phyloP scores from a whole-genome alignment of 2,113 vertebrate species.

The Ovis canadensis region DNA sequence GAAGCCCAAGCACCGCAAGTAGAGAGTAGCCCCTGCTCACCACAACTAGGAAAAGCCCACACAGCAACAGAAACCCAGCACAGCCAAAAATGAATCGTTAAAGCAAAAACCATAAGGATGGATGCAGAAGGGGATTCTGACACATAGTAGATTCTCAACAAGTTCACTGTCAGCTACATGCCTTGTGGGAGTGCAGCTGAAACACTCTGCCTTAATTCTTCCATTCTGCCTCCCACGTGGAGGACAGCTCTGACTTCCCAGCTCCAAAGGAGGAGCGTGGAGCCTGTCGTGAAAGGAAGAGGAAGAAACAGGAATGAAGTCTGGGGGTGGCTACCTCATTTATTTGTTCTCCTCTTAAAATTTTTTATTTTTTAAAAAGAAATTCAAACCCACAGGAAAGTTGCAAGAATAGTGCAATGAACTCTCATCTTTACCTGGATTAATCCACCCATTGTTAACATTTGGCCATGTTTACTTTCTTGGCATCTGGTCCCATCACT shows the following conservation, averaged over 20 bases:
- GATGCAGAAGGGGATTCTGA: background rate
- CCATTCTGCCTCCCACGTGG: background rate
- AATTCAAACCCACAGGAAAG: background rate
- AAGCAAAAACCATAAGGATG: background rate
- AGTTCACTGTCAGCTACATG: background rate
- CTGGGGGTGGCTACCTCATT: background rate
- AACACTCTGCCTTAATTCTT: background rate
- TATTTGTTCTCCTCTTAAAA: background rate
- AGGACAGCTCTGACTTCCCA: background rate
- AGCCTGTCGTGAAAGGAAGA: background rate
- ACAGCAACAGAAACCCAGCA: background rate
- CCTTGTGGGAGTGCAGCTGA: background rate
- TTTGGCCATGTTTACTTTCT: background rate
- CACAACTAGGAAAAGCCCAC: background rate
- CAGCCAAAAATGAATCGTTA: background rate
- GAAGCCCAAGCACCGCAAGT: background rate
- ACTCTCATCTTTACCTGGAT: background rate
- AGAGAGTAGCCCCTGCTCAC: background rate
- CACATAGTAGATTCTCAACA: background rate
- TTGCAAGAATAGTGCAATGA: background rate
- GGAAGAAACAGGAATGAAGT: background rate
- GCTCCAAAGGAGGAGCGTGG: background rate
- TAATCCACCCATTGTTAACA: background rate
- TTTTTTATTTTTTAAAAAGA: background rate
- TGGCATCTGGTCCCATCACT: background rate